A percentile compares a stretch with the other conserved stretches of the same genome.
Evolutionary conservation across 2,888 invertebrate genomes (phyloP).

Genomic region (Terebella lapidaria): DNA sequence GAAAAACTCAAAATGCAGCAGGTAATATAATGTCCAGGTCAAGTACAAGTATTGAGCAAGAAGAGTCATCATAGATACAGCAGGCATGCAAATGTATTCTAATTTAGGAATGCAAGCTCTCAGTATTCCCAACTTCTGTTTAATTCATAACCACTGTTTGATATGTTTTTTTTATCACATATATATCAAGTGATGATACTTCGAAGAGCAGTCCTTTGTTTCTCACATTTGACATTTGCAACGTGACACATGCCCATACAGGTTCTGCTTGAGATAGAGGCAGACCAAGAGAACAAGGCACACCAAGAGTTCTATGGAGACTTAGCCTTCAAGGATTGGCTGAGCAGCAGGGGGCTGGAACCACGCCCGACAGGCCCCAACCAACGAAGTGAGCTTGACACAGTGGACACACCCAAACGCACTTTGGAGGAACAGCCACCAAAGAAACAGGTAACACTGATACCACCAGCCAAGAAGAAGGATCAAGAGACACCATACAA

Average conservation of each 20-base stretch:
- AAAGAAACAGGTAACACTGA: neutral
- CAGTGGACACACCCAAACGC: neutral
- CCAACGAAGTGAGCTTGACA: neutral
- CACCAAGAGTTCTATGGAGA: conserved; percentile 43
- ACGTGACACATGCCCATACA: conserved; percentile 26
- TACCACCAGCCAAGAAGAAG: neutral
- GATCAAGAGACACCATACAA: neutral
- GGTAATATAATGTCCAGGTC: too few relatives aligned
- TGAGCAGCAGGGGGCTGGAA: conserved; percentile 19
- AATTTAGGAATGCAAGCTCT: too few relatives aligned
- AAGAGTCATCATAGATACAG: too few relatives aligned
- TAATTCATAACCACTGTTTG: too few relatives aligned
- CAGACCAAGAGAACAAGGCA: conserved; percentile 38
- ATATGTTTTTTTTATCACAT: too few relatives aligned
- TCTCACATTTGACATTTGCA: neutral
- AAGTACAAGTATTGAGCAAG: too few relatives aligned
- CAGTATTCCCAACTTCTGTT: too few relatives aligned
- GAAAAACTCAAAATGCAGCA: conserved; percentile 47
- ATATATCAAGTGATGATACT: too few relatives aligned
- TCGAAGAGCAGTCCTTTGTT: too few relatives aligned
- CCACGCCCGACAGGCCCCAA: neutral
- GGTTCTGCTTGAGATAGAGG: conserved; percentile 42
- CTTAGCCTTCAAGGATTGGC: conserved; percentile 33
- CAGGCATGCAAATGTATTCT: too few relatives aligned
- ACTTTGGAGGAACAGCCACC: neutral